Conservation (phyloP, 2,113 vertebrate species). For the Platichthys flesus region DNA sequence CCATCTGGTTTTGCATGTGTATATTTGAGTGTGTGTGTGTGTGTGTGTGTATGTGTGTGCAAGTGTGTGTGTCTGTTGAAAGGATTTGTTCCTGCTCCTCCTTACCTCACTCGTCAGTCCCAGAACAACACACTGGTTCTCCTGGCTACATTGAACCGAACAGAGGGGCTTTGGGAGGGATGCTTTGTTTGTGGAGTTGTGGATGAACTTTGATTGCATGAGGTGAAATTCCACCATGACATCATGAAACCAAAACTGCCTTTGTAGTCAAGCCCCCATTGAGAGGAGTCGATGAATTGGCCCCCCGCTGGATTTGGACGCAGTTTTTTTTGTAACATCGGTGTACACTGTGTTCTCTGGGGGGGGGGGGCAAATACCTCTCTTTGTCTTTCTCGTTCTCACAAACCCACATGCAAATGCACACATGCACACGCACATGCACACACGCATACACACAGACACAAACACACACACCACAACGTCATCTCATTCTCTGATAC, state of each 20-base stretch:
- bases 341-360: constrained; percentile 39
- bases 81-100: constrained; percentile 5
- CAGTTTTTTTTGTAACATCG: constrained; percentile 30
- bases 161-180: constrained; percentile 1
- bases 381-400: constrained; percentile 46
- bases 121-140: constrained; percentile 23
- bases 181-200: constrained; percentile 12
- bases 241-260: constrained; percentile 71
- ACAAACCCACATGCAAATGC: constrained; percentile 26
- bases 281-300: constrained; percentile 2
- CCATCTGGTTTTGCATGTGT: constrained; percentile 40
- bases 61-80: constrained; percentile 18
- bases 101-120: constrained; percentile 2
- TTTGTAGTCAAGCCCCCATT: constrained; percentile 47
- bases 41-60: background rate
- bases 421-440: constrained; percentile 28
- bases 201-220: constrained; percentile 37
- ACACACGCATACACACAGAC: constrained; percentile 32
- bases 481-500: constrained; percentile 48
- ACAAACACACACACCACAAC: constrained; percentile 29
- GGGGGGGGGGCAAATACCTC: constrained; percentile 22
- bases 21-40: constrained; percentile 8
- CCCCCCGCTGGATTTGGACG: constrained; percentile 39
- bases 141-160: background rate
- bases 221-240: constrained; percentile 67